Evolutionary conservation across 1,140 invertebrate genomes (phyloP).

Genomic region (Ostrea edulis): DNA sequence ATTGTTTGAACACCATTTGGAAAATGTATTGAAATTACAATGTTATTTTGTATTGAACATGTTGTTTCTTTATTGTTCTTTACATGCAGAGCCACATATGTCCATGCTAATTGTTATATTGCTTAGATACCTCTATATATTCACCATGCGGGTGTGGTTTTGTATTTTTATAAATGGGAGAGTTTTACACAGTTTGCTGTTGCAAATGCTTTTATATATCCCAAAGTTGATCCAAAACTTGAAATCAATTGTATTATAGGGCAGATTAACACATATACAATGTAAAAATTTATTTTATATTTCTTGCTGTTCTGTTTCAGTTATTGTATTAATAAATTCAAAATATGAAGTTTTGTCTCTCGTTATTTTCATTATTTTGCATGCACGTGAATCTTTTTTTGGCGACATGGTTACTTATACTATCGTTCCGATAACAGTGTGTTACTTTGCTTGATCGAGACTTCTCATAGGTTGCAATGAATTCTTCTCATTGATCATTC

Average conservation of each 20-base stretch:
- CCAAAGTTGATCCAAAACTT: neutral
- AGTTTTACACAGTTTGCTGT: neutral
- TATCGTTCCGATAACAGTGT: too few species aligned
- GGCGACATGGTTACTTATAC: too few species aligned
- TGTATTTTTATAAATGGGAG: neutral
- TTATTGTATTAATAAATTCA: neutral
- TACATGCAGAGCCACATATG: neutral
- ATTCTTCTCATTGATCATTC: too few species aligned
- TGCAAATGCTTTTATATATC: neutral
- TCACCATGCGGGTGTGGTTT: conserved; percentile 11
- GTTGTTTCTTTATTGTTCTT: neutral
- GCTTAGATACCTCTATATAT: neutral
- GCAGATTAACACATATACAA: neutral
- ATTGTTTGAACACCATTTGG: neutral
- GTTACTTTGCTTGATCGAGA: too few species aligned
- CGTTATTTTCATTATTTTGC: neutral
- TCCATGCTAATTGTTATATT: neutral
- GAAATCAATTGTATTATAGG: conserved; percentile 16
- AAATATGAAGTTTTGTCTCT: neutral
- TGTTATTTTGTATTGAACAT: neutral
- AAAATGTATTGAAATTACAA: neutral
- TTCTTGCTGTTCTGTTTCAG: conserved; percentile 18
- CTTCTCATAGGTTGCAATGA: too few species aligned
- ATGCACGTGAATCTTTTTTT: neutral
- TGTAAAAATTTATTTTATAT: neutral